Percentiles rank a stretch among this genome's conserved stretches.
Evolutionary conservation across 2,888 invertebrate genomes (phyloP).

Genomic region (Amblyteles armatorius): DNA sequence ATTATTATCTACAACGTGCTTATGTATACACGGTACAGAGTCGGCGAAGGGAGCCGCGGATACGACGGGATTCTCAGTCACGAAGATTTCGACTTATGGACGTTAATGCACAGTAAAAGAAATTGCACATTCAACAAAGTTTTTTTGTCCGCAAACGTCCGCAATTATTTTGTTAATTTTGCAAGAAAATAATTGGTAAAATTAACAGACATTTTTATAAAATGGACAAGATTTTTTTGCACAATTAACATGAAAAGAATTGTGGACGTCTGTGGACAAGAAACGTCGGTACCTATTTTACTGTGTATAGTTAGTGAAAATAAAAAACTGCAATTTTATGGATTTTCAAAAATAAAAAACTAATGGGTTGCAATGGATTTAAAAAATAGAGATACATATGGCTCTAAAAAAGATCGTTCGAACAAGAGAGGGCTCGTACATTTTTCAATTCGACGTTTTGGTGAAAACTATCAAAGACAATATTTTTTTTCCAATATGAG

Average conservation of each 20-base stretch:
- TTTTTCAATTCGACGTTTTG: not conserved
- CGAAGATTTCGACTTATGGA: not conserved
- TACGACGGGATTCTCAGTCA: slow-evolving; percentile 15
- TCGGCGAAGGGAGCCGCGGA: slow-evolving; percentile 33
- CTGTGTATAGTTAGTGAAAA: no score
- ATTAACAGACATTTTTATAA: no score
- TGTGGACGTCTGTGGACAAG: no score
- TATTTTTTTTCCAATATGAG: not conserved
- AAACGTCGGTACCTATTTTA: not conserved
- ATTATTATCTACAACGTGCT: slow-evolving; percentile 62
- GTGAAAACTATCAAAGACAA: not conserved
- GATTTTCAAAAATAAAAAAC: no score
- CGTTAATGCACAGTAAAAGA: no score
- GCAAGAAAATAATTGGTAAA: no score
- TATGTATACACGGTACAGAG: slow-evolving; percentile 49
- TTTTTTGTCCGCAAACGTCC: no score
- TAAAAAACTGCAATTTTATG: no score
- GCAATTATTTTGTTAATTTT: no score
- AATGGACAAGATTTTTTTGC: no score
- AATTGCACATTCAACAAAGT: no score
- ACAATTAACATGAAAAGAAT: no score
- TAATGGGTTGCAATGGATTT: not conserved
- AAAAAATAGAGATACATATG: not conserved
- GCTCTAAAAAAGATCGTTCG: not conserved
- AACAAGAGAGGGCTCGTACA: not conserved